phyloP scores from a whole-genome alignment of 2,797 vertebrate species.

The Gymnoscopelus braueri region DNA sequence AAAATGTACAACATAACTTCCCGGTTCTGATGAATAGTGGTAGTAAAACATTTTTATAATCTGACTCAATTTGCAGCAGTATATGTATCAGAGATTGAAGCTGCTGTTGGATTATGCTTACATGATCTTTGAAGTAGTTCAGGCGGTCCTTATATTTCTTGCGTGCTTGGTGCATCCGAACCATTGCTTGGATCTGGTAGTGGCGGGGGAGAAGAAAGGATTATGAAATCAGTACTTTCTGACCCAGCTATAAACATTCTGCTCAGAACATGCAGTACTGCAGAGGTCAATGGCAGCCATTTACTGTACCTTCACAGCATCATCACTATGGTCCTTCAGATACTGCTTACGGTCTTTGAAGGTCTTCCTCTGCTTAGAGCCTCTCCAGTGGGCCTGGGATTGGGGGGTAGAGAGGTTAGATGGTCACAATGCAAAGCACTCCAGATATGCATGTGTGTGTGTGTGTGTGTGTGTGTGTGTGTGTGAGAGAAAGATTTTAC shows the following conservation, averaged over 20 bases:
- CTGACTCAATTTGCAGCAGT: not conserved
- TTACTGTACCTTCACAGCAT: constrained; percentile 89
- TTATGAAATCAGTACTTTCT: not conserved
- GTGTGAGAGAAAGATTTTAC: no score
- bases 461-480: no score
- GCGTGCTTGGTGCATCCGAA: constrained; percentile 95
- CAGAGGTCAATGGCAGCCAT: not conserved
- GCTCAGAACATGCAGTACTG: no score
- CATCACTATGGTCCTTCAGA: constrained; percentile 85
- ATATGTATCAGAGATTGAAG: no score
- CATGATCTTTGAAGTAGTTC: constrained; percentile 93
- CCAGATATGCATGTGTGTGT: no score
- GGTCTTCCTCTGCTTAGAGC: constrained; percentile 90
- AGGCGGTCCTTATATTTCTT: constrained; percentile 92
- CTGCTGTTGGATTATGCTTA: constrained; percentile 72
- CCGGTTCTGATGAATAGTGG: not conserved
- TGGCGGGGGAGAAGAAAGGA: not conserved
- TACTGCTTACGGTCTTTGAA: constrained; percentile 87
- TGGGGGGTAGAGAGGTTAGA: no score
- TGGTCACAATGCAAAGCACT: no score
- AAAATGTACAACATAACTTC: constrained; percentile 2
- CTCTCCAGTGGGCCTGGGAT: constrained; percentile 92
- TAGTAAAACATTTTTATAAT: not conserved
- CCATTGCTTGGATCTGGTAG: constrained; percentile 91
- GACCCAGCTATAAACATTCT: not conserved